These are phyloP conservation scores for Trigoniulus corallinus DNA, from an alignment of 1,140 invertebrate genomes.

Conservation along the genomic window DNA sequence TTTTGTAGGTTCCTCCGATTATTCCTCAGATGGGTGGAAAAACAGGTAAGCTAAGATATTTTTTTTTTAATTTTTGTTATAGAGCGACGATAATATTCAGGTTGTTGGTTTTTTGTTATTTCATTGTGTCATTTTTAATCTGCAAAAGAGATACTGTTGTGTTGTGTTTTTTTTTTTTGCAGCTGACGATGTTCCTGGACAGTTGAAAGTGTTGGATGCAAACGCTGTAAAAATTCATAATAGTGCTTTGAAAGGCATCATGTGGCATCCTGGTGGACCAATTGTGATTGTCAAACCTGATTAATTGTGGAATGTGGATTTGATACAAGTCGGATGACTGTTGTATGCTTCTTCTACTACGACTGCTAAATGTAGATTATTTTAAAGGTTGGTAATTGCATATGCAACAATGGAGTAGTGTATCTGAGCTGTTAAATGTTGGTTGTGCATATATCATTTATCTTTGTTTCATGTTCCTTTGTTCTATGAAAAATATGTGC, in stretches of 20 bases:
- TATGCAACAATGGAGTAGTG: too few relatives aligned
- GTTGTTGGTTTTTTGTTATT: background rate
- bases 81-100: background rate
- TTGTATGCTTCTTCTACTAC: too few relatives aligned
- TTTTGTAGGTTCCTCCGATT: background rate
- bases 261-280: background rate
- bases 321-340: too few relatives aligned
- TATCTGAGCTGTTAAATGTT: too few relatives aligned
- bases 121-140: background rate
- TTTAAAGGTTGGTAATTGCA: too few relatives aligned
- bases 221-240: background rate
- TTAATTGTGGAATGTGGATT: too few relatives aligned
- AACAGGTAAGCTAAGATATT: background rate
- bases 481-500: too few relatives aligned
- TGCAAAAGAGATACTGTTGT: too few relatives aligned
- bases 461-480: too few relatives aligned
- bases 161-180: background rate
- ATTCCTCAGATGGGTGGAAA: background rate
- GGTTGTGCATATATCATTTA: too few relatives aligned
- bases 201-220: background rate
- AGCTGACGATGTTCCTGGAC: background rate
- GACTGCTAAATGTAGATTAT: too few relatives aligned
- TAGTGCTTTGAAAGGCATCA: background rate
- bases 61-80: background rate
- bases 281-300: background rate